Evolutionary conservation across 1,140 invertebrate species (phyloP), one percentile per base, ranked within the genome.

Genomic region (Sycobia sp.): DNA sequence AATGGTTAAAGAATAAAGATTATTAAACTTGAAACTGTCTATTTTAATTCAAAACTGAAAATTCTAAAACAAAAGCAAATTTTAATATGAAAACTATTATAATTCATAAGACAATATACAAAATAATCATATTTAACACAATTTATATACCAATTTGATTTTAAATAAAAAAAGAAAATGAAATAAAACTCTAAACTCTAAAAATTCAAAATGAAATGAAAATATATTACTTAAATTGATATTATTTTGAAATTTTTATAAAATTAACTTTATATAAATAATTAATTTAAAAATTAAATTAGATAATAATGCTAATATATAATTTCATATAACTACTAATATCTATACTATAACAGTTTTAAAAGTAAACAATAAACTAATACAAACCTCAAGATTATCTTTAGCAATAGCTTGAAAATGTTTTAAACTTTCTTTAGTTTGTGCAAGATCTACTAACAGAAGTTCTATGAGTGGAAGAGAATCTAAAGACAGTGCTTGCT

Each of bases 351-450:
- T n/a, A n/a, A n/a, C 16, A 43, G 43, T 56, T 38, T 32, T 22
- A 39, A 34, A 46, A 34, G 25, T 39, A 62, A n/a, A 41, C 2
- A 65, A 43, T 29, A 29, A 32, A 11, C 1, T 34, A 14, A 41
- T 38, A 50, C 69, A 38, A 72, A 87, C 85, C 79, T 86, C 81
- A 25, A 84, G 75, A 56, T 86, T 86, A 69, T 88, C 83, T 76
- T 89, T 86, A 7, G 88, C 86, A 46, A 89, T 75, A 47, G 88
- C 86, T 82, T 92, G 93, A 69, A 90, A 90, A 79, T 92, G 87
- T 71, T 90, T 88, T 27, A 93, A 79, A 73, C 88, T 91, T 54
- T 89, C 86, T 25, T 90, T 93, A 18, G 91, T 92, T 73, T 91
- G 86, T 55, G 92, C 78, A 50, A 93, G 82, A 81, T 93, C 91